Evolutionary conservation across 2,888 invertebrate species (phyloP).

Genomic region (Rhamphomyia laevipes): DNA sequence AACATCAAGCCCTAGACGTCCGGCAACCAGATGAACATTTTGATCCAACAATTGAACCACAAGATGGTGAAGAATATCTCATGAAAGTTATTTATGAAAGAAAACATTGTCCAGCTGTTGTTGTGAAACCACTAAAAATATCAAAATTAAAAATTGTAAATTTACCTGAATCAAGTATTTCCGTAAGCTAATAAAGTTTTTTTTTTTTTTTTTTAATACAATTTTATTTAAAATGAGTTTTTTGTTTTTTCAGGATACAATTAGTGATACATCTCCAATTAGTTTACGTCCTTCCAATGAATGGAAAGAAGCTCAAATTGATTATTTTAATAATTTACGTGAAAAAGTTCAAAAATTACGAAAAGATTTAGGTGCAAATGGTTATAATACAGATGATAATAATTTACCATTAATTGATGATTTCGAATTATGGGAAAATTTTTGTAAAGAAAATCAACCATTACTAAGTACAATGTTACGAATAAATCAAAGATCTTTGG

Average conservation of each 20-base stretch:
- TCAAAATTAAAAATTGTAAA: constrained; percentile 2
- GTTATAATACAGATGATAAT: constrained; percentile 15
- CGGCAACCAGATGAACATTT: constrained; percentile 26
- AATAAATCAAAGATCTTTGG: constrained; percentile 29
- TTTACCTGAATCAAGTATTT: neutral
- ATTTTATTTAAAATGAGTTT: neutral
- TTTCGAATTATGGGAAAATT: constrained; percentile 23
- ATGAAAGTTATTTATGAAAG: constrained; percentile 34
- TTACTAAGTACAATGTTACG: constrained; percentile 27
- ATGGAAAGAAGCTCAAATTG: constrained; percentile 29
- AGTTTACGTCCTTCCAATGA: constrained; percentile 30
- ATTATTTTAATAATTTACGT: constrained; percentile 24
- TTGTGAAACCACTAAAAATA: constrained; percentile 22
- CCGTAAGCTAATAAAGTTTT: neutral
- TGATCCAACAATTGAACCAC: constrained; percentile 27
- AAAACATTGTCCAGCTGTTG: constrained; percentile 30
- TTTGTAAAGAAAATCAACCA: constrained; percentile 27
- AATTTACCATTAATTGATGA: constrained; percentile 24
- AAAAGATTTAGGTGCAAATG: constrained; percentile 13
- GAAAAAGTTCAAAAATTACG: constrained; percentile 20
- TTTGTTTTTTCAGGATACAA: constrained; percentile 13
- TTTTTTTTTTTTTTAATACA: neutral
- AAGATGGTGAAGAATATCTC: constrained; percentile 31
- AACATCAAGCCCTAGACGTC: constrained; percentile 31
- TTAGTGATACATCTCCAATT: constrained; percentile 17